Base-by-base conservation (phyloP, 2,113 vertebrate genomes). In the Beaufortia kweichowensis region DNA sequence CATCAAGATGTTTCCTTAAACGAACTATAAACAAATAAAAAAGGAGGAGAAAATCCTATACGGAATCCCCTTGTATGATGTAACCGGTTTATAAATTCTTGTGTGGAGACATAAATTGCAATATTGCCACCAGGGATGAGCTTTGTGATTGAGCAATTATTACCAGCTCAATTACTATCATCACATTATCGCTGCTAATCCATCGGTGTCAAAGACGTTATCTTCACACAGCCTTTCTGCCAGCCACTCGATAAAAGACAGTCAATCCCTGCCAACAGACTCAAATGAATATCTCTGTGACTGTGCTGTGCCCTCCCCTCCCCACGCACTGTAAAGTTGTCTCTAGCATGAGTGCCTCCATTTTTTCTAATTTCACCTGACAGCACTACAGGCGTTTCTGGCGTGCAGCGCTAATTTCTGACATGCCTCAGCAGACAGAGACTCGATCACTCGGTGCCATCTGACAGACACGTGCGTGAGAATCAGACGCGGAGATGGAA, bases 151-250 rank as follows among this genome's bases (percentile, higher is more conserved):
- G 88, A 89, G 86, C 89, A 91, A 90, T 90, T 91, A 90, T 88
- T 88, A 90, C 85, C 84, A 90, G 90, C 87, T 90, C 89, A 91
- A 92, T 91, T 92, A 93, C 89, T 90, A 89, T 90, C 89, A 90
- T 88, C 89, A 88, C 90, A 88, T 91, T 90, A 91, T 91, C 88
- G 84, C 86, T 88, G 84, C 89, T 89, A 90, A 90, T 90, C 87
- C 85, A 84, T 76, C 81, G 82, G 82, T 67, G 82, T 84, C 84
- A 85, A 83, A 86, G 83, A 84, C 75, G 79, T 68, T 65, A 78
- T 78, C 75, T 65, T 39, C 82, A 55, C 46, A 50, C 60, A 82
- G 12, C 77, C 81, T 83, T 86, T 78, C 87, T 84, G 87, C 88
- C 88, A 87, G 87, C 88, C 88, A 87, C 80, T 33, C 88, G 84